Evolutionary conservation across 64 coral and sea anemone genomes (phyloP), one percentile per base, ranked within the genome.

Genomic region (Dendrophyllia cribrosa): DNA sequence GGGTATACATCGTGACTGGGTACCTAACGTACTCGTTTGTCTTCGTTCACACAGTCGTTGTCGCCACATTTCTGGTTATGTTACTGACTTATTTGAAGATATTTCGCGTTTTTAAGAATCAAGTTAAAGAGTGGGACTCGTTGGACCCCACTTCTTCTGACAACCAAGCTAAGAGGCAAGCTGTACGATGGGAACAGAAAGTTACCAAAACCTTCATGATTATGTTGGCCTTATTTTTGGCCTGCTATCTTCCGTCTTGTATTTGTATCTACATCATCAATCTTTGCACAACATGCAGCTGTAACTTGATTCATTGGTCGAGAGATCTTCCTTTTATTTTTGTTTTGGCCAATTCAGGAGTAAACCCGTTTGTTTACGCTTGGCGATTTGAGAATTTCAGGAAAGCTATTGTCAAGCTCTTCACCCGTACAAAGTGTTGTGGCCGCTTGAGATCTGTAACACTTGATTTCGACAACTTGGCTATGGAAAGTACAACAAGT

Each of bases 321-420:
- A 88, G 91, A 49, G 95, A 96, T 61, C 24, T 89, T 19, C 91
- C 90, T n/a, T 96, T 90, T 46, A 48, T 96, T 55, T 53, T 96
- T 26, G 91, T 96, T n/a, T 61, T 89, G 3, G 34, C 65, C 23
- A 89, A 96, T 72, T 94, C 91, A 5, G 72, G 65, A 2, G 72
- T 96, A 43, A 96, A 96, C 69, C 95, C 95, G 6, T 94, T 90
- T 53, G 48, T 96, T 43, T 96, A 93, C n/a, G 95, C 91, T 15
- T 96, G 86, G 43, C 87, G 92, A 15, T 78, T 94, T 13, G 50
- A 94, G 44, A 93, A 89, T 49, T 94, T 93, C 61, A 72, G 75
- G 49, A 85, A 83, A 3, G 95, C 87, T 14, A 59, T 95, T 52
- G 48, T 9, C 11, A 48, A 86, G 64, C 45, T 86, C 7, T 48